A percentile compares a stretch with the other conserved stretches of the same genome.
phyloP scores from a whole-genome alignment of 1,140 invertebrate species.

The Cyphomyrmex costatus region DNA sequence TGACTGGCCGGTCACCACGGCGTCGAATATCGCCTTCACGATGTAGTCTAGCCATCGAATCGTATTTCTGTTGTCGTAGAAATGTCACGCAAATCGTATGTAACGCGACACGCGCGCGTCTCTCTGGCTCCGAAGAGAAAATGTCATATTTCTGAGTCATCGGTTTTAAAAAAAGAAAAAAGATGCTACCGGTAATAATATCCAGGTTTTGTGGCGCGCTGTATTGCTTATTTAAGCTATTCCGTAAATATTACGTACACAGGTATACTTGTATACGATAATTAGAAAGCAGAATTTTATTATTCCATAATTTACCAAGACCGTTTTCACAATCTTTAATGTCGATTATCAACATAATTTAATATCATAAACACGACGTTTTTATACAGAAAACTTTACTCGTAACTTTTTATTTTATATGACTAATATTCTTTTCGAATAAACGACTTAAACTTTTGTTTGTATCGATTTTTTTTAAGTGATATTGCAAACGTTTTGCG shows the following conservation, averaged over 20 bases:
- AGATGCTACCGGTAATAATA: slow-evolving; percentile 43
- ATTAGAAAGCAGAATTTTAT: neutral
- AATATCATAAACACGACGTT: neutral
- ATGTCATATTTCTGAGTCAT: slow-evolving; percentile 67
- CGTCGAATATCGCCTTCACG: slow-evolving; percentile 47
- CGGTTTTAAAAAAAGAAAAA: slow-evolving; percentile 20
- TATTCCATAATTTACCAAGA: neutral
- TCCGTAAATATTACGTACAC: neutral
- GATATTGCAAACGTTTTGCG: neutral
- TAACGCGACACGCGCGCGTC: slow-evolving; percentile 35
- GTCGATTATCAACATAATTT: neutral
- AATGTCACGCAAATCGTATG: slow-evolving; percentile 63
- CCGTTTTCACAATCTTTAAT: neutral
- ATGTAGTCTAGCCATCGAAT: slow-evolving; percentile 37
- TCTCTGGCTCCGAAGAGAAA: slow-evolving; percentile 48
- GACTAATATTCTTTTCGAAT: slow-evolving; percentile 2
- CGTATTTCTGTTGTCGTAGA: slow-evolving; percentile 71
- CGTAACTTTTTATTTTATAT: neutral
- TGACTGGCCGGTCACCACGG: slow-evolving; percentile 23
- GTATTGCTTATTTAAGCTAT: neutral
- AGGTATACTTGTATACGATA: neutral
- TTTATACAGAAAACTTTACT: neutral
- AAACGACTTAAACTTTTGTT: neutral
- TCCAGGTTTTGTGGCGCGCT: neutral
- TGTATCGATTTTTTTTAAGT: neutral